phyloP scores from a whole-genome alignment of 2,888 invertebrate genomes.

The Pinctada fucata region DNA sequence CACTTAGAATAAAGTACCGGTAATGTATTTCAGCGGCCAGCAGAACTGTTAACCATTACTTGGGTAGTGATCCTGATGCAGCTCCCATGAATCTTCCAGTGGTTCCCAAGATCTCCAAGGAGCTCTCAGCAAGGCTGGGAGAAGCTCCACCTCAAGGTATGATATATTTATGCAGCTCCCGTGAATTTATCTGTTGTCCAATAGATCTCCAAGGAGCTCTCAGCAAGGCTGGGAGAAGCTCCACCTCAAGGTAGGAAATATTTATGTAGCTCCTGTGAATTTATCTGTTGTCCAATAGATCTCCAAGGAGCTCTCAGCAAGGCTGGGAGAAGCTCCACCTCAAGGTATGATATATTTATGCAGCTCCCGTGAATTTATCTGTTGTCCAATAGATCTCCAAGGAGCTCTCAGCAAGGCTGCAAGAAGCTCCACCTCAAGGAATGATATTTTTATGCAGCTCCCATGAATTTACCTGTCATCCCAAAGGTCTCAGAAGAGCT shows the following conservation, averaged over 20 bases:
- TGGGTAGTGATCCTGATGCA: slow-evolving; percentile 67
- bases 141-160: slow-evolving; percentile 36
- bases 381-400: slow-evolving; percentile 59
- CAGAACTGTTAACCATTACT: slow-evolving; percentile 72
- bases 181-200: slow-evolving; percentile 58
- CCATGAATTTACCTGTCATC: slow-evolving; percentile 58
- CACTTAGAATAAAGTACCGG: too few species aligned
- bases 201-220: slow-evolving; percentile 60
- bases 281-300: slow-evolving; percentile 56
- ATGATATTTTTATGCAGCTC: slow-evolving; percentile 65
- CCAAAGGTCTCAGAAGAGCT: slow-evolving; percentile 61
- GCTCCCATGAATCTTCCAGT: slow-evolving; percentile 62
- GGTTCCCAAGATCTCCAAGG: slow-evolving; percentile 58
- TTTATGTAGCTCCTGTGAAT: slow-evolving; percentile 62
- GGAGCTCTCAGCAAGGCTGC: slow-evolving; percentile 58
- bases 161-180: slow-evolving; percentile 53
- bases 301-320: slow-evolving; percentile 59
- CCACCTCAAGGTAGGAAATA: slow-evolving; percentile 30
- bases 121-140: slow-evolving; percentile 59
- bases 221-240: slow-evolving; percentile 53
- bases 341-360: slow-evolving; percentile 39
- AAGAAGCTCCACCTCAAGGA: slow-evolving; percentile 65
- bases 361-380: slow-evolving; percentile 63
- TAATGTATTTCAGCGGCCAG: slow-evolving; percentile 68
- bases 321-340: slow-evolving; percentile 48